A percentile compares a stretch with the other conserved stretches of the same genome.
These are phyloP conservation scores for Colostygia pectinataria DNA, from an alignment of 2,888 invertebrate species.

Conservation along the genomic window DNA sequence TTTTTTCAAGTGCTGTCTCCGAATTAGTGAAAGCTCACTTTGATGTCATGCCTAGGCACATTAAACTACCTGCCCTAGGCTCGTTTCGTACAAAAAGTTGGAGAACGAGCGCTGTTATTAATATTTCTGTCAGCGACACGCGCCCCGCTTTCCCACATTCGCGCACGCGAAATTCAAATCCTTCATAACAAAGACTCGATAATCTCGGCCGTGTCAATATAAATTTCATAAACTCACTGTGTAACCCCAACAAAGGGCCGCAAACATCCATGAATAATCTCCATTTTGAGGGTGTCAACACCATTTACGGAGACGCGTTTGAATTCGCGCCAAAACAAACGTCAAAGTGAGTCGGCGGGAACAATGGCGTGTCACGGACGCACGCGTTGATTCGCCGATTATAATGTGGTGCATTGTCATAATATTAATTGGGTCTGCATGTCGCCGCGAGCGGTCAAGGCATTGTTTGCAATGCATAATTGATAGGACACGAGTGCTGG, in stretches of 20 bases:
- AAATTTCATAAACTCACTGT: constrained; percentile 76
- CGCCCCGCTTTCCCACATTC: constrained; percentile 63
- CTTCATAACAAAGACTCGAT: constrained; percentile 73
- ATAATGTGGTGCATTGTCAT: constrained; percentile 64
- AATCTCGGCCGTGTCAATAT: constrained; percentile 77
- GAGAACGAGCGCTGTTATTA: constrained; percentile 53
- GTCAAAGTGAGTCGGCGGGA: constrained; percentile 59
- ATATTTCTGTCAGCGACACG: constrained; percentile 72
- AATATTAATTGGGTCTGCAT: constrained; percentile 61
- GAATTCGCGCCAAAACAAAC: constrained; percentile 72
- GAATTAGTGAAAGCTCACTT: constrained; percentile 60
- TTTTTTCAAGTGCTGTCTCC: constrained; percentile 60
- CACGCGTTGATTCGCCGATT: constrained; percentile 59
- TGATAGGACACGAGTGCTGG: constrained; percentile 34
- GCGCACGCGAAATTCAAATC: constrained; percentile 65
- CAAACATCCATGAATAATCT: constrained; percentile 80
- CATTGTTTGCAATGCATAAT: constrained; percentile 37
- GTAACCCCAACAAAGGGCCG: constrained; percentile 69
- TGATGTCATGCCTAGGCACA: constrained; percentile 35
- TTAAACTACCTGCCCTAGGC: constrained; percentile 3
- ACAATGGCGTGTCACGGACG: constrained; percentile 60
- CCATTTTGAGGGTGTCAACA: constrained; percentile 79
- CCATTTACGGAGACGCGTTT: constrained; percentile 60
- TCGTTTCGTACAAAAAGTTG: background rate
- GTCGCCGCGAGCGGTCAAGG: constrained; percentile 34